Percentiles rank a stretch among this genome's conserved stretches.
These are phyloP conservation scores for Lethrus apterus DNA, from an alignment of 1,140 invertebrate genomes.

Conservation along the genomic window DNA sequence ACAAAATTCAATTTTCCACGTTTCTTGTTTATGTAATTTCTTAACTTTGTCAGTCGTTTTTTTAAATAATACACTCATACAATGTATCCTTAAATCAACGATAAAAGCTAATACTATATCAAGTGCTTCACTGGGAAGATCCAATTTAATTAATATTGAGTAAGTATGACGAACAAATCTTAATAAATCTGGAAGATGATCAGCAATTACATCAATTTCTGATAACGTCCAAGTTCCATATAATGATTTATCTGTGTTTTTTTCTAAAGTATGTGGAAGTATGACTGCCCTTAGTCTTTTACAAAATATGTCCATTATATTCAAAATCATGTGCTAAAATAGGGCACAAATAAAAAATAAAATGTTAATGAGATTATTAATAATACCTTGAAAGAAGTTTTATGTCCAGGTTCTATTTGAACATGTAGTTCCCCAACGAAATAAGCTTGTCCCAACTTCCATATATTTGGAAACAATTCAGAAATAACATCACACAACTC, in stretches of 20 bases:
- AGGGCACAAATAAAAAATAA: conserved; percentile 15
- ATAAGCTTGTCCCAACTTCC: conserved; percentile 85
- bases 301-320: conserved; percentile 58
- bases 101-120: conserved; percentile 77
- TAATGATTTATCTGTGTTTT: conserved; percentile 38
- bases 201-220: conserved; percentile 48
- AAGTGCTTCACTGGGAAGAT: conserved; percentile 72
- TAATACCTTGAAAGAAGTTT: conserved; percentile 64
- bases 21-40: conserved; percentile 71
- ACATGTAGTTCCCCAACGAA: conserved; percentile 76
- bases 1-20: conserved; percentile 80
- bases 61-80: conserved; percentile 77
- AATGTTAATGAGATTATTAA: too few relatives aligned
- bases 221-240: conserved; percentile 41
- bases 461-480: conserved; percentile 72
- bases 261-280: conserved; percentile 51
- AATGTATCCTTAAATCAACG: conserved; percentile 81
- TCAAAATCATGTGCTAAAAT: conserved; percentile 53
- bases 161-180: conserved; percentile 63
- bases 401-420: conserved; percentile 60
- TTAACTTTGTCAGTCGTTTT: conserved; percentile 74
- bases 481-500: conserved; percentile 62
- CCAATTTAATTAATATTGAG: conserved; percentile 60
- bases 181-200: conserved; percentile 75
- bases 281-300: conserved; percentile 57